Percentiles rank a stretch among this genome's conserved stretches.
phyloP scores from a whole-genome alignment of 1,140 invertebrate genomes.

The Drosophila cardini region DNA sequence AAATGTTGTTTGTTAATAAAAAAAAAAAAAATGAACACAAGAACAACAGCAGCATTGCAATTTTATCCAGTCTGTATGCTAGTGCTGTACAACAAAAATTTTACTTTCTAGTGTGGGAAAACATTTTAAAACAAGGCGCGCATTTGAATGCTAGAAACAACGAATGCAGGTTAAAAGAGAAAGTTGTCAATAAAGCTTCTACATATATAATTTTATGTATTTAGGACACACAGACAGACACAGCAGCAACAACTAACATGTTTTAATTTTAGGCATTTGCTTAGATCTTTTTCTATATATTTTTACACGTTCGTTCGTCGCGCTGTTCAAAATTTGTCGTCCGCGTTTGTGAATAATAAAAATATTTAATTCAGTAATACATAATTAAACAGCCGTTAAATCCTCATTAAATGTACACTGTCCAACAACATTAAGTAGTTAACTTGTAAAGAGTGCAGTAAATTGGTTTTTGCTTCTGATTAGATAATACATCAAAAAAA shows the following conservation, averaged over 20 bases:
- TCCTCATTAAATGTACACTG: background rate
- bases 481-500: slow-evolving; percentile 38
- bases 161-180: background rate
- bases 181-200: slow-evolving; percentile 14
- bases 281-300: slow-evolving; percentile 1
- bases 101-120: background rate
- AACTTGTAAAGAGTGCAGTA: background rate
- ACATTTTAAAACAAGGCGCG: background rate
- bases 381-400: background rate
- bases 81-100: slow-evolving; percentile 13
- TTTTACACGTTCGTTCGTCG: slow-evolving; percentile 20
- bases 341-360: slow-evolving; percentile 3
- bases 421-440: slow-evolving; percentile 2
- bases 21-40: background rate
- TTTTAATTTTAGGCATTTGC: slow-evolving; percentile 44
- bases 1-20: background rate
- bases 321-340: background rate
- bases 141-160: background rate
- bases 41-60: background rate
- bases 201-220: slow-evolving; percentile 5
- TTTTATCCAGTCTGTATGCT: background rate
- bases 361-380: background rate
- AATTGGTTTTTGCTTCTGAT: slow-evolving; percentile 12
- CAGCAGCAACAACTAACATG: slow-evolving; percentile 13
- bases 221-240: slow-evolving; percentile 3